Evolutionary conservation across 2,888 invertebrate genomes (phyloP).

Genomic region (Tethea ocularis): DNA sequence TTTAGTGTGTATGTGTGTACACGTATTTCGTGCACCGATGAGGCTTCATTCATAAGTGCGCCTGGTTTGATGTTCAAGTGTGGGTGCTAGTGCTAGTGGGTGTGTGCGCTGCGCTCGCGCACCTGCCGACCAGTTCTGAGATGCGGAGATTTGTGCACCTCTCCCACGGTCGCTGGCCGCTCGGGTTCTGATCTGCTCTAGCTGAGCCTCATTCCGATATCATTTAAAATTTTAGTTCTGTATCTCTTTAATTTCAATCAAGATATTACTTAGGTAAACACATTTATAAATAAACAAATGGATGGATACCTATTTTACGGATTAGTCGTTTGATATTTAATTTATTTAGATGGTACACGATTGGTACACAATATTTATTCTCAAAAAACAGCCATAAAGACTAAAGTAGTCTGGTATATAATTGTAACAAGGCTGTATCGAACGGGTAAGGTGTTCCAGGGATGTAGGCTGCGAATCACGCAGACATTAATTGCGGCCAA

Average conservation of each 20-base stretch:
- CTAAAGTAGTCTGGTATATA: background rate
- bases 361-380: background rate
- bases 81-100: slow-evolving; percentile 37
- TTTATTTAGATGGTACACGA: background rate
- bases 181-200: slow-evolving; percentile 70
- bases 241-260: slow-evolving; percentile 39
- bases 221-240: slow-evolving; percentile 67
- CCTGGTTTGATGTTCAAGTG: slow-evolving; percentile 52
- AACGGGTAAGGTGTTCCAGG: slow-evolving; percentile 34
- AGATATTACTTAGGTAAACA: slow-evolving; percentile 13
- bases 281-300: background rate
- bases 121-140: slow-evolving; percentile 84
- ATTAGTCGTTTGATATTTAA: background rate
- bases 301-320: background rate
- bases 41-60: slow-evolving; percentile 80
- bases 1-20: slow-evolving; percentile 40
- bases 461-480: slow-evolving; percentile 48
- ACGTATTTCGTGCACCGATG: slow-evolving; percentile 35
- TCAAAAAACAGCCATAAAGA: background rate
- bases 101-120: slow-evolving; percentile 58
- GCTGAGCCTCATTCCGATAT: slow-evolving; percentile 70
- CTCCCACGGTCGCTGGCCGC: slow-evolving; percentile 83
- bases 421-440: background rate
- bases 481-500: slow-evolving; percentile 66
- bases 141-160: slow-evolving; percentile 83